Percentiles rank a stretch among this genome's conserved stretches.
Evolutionary conservation across 2,888 invertebrate genomes (phyloP).

Genomic region (Cheilosia vulpina): DNA sequence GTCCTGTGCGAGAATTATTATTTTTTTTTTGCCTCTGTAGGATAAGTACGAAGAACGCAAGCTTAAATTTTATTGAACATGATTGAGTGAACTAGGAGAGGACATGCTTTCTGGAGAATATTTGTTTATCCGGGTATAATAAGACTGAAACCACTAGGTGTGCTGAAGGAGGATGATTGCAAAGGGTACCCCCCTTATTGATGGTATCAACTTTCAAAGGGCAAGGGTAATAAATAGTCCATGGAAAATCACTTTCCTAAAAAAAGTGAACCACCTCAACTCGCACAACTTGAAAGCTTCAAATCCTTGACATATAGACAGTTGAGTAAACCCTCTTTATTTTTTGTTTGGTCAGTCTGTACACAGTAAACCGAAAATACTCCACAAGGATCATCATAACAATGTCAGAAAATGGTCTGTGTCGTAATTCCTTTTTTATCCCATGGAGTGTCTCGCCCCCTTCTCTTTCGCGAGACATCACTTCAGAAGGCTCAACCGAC

Average conservation of each 20-base stretch:
- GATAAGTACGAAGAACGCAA: background rate
- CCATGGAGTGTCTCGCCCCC: conserved; percentile 7
- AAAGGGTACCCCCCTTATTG: no score
- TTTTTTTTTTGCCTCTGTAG: background rate
- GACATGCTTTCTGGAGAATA: background rate
- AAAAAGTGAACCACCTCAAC: background rate
- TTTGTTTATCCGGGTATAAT: background rate
- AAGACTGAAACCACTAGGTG: background rate
- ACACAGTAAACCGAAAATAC: conserved; percentile 17
- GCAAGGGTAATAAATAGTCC: background rate
- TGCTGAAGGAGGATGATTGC: background rate
- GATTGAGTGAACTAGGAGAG: conserved; percentile 2
- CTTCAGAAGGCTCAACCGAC: conserved; percentile 10
- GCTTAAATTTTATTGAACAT: conserved; percentile 20
- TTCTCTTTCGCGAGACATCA: conserved; percentile 6
- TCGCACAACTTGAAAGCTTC: background rate
- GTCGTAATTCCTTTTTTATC: conserved; percentile 30
- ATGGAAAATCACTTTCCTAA: no score
- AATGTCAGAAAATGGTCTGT: conserved; percentile 48
- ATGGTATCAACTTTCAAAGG: background rate
- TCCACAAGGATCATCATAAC: conserved; percentile 52
- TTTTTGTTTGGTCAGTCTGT: conserved; percentile 16
- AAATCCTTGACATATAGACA: conserved; percentile 20
- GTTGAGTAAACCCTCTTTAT: conserved; percentile 18
- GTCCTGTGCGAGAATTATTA: background rate